These are phyloP conservation scores for Proterorhinus semilunaris DNA, from an alignment of 2,113 vertebrate genomes.

Conservation along the genomic window DNA sequence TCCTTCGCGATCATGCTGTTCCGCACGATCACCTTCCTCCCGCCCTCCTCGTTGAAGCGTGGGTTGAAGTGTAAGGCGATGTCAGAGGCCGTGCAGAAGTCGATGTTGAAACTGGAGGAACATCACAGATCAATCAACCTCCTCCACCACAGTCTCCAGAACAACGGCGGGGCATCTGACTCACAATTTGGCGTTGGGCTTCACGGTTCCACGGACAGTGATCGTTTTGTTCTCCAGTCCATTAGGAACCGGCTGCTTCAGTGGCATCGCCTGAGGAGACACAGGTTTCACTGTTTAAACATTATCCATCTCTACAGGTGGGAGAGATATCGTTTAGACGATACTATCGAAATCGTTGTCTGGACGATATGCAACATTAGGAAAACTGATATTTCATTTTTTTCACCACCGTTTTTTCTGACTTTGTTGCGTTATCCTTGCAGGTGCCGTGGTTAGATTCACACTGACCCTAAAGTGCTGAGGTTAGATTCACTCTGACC, in stretches of 20 bases:
- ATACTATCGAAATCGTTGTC: too few species aligned
- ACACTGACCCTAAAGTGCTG: too few species aligned
- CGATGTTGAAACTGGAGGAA: constrained; percentile 44
- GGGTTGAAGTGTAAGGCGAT: constrained; percentile 62
- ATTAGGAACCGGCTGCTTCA: fast-evolving
- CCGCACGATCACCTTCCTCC: constrained; percentile 42
- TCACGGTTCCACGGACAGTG: constrained; percentile 48
- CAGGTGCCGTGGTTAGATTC: too few species aligned
- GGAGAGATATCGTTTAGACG: too few species aligned
- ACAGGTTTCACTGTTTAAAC: neutral
- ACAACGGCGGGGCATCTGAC: neutral
- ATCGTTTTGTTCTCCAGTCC: constrained; percentile 48
- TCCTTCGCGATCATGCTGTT: constrained; percentile 25
- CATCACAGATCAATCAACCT: neutral
- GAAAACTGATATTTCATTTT: too few species aligned
- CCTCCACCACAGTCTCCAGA: too few species aligned
- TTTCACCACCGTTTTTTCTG: too few species aligned
- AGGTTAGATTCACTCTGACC: too few species aligned
- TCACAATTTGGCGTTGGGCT: constrained; percentile 39
- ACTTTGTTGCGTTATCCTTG: too few species aligned
- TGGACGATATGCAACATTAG: too few species aligned
- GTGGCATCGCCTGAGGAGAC: constrained; percentile 37
- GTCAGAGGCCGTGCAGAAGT: neutral
- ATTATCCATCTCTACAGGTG: too few species aligned
- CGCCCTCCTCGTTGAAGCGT: constrained; percentile 49